Conservation (phyloP, 2,113 vertebrate species). For the Centropus bengalensis region DNA sequence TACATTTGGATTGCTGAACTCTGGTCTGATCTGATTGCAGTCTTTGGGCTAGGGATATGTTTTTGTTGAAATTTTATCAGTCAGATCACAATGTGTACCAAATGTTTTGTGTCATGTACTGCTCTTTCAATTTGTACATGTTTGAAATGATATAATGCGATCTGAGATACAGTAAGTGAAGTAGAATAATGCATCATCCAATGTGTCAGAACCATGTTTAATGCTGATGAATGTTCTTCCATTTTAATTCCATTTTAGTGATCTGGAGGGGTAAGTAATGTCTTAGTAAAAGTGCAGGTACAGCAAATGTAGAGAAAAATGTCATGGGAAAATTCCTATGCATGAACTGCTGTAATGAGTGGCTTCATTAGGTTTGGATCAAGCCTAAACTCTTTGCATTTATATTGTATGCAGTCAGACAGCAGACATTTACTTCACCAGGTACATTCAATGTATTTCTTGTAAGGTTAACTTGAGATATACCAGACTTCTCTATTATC, state of each 20-base stretch:
- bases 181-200: neutral
- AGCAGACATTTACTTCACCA: neutral
- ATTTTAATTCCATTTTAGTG: neutral
- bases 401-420: neutral
- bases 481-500: neutral
- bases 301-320: neutral
- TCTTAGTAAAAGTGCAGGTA: neutral
- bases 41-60: neutral
- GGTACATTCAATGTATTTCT: neutral
- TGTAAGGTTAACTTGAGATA: neutral
- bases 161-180: neutral
- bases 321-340: accelerated
- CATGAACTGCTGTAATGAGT: neutral
- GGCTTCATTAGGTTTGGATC: accelerated
- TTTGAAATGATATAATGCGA: neutral
- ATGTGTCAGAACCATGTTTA: neutral
- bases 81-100: neutral
- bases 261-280: neutral
- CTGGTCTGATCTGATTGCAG: constrained; percentile 1
- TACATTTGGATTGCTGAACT: constrained; percentile 13
- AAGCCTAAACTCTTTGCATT: neutral
- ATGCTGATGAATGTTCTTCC: neutral
- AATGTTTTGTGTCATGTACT: neutral
- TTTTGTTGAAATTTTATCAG: constrained; percentile 2
- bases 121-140: neutral